Evolutionary conservation across 35 echinoderm and acorn worm species (phyloP).

Genomic region (Strongylocentrotus purpuratus): DNA sequence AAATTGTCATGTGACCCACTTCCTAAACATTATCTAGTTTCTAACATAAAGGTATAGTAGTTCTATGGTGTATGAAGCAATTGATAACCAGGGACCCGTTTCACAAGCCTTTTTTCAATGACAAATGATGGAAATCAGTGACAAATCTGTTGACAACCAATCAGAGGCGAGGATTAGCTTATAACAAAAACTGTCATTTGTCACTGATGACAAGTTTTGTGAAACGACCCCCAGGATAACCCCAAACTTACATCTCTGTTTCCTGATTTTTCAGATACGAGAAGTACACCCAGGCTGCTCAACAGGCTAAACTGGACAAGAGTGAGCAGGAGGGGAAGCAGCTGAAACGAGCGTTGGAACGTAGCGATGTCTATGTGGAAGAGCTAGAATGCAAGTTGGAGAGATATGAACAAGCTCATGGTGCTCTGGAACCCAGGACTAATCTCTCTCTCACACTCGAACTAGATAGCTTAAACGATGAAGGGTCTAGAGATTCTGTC

Average conservation of each 20-base stretch:
- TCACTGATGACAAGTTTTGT: too few relatives aligned
- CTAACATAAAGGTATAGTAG: neutral
- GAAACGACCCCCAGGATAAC: too few relatives aligned
- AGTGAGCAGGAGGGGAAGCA: slow-evolving; percentile 70
- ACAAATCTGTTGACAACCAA: too few relatives aligned
- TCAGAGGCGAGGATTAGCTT: too few relatives aligned
- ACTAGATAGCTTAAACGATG: neutral
- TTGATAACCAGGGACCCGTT: too few relatives aligned
- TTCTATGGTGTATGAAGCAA: neutral
- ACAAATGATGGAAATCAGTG: too few relatives aligned
- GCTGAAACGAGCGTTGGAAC: slow-evolving; percentile 81
- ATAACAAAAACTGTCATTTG: too few relatives aligned
- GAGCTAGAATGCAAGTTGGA: slow-evolving; percentile 67
- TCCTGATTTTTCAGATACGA: slow-evolving; percentile 68
- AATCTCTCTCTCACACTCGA: neutral
- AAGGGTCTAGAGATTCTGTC: neutral
- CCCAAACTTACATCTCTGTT: neutral
- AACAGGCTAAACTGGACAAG: slow-evolving; percentile 67
- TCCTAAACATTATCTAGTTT: neutral
- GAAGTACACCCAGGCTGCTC: slow-evolving; percentile 75
- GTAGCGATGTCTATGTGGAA: slow-evolving; percentile 85
- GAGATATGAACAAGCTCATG: slow-evolving; percentile 43
- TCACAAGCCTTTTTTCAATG: too few relatives aligned
- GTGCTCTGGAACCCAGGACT: neutral
- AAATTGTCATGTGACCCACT: neutral